Evolutionary conservation across 2,113 vertebrate species (phyloP).

Genomic region (Xenopus borealis): DNA sequence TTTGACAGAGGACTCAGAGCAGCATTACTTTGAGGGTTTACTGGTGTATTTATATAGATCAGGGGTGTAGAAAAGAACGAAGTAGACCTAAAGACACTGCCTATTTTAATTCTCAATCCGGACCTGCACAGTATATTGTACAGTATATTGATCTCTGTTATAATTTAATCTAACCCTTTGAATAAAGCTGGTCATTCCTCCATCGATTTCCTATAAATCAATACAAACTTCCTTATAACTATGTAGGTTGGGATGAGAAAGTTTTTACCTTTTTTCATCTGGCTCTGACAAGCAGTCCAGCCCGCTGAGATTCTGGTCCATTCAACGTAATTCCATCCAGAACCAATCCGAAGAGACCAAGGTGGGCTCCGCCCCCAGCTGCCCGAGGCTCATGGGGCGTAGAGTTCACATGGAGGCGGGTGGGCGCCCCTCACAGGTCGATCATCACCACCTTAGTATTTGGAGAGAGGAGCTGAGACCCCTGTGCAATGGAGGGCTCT

Average conservation of each 20-base stretch:
- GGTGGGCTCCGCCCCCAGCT: slow-evolving; percentile 58
- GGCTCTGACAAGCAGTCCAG: slow-evolving; percentile 78
- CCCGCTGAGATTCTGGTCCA: slow-evolving; percentile 82
- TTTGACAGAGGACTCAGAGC: too few species aligned
- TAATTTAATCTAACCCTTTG: too few species aligned
- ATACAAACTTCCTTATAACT: neutral
- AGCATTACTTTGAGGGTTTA: too few species aligned
- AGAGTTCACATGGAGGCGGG: slow-evolving; percentile 35
- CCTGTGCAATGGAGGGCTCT: slow-evolving; percentile 19
- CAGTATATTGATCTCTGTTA: too few species aligned
- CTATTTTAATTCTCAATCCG: too few species aligned
- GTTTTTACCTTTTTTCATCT: slow-evolving; percentile 77
- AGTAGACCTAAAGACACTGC: too few species aligned
- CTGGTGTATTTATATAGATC: too few species aligned
- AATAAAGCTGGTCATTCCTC: too few species aligned
- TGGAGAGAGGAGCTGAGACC: slow-evolving; percentile 13
- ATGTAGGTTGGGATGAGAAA: neutral
- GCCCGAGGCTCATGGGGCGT: slow-evolving; percentile 41
- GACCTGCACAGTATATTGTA: too few species aligned
- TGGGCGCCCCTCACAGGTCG: slow-evolving; percentile 44
- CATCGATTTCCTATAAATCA: too few species aligned
- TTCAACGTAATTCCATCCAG: slow-evolving; percentile 81
- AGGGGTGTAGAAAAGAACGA: too few species aligned
- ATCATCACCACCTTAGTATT: slow-evolving; percentile 25
- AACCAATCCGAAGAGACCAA: slow-evolving; percentile 57